A percentile compares a stretch with the other conserved stretches of the same genome.
Conservation (phyloP, 2,113 vertebrate genomes). For the Neogale vison region DNA sequence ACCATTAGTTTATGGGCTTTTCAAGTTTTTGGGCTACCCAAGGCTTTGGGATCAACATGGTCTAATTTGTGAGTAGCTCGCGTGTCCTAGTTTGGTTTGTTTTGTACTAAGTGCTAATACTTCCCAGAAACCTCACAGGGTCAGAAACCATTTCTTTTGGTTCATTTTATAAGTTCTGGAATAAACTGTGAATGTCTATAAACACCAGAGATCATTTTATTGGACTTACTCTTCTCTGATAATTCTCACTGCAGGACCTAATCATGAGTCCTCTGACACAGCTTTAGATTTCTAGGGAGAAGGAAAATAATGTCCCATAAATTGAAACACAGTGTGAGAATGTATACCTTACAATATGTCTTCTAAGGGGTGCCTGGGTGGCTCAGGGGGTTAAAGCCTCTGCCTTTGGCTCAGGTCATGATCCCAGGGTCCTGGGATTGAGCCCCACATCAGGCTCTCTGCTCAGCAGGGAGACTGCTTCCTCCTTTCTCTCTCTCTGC, state of each 20-base stretch:
- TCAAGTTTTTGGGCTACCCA: neutral
- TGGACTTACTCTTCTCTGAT: neutral
- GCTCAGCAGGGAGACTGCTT: no score
- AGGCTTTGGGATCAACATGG: neutral
- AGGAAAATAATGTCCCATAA: constrained; percentile 8
- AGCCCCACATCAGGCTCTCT: no score
- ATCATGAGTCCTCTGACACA: neutral
- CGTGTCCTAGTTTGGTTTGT: neutral
- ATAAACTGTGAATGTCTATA: constrained; percentile 61
- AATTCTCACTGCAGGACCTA: neutral
- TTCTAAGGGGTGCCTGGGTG: neutral
- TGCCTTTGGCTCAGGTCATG: no score
- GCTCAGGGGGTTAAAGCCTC: no score
- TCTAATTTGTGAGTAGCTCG: neutral
- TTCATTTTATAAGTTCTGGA: constrained; percentile 55
- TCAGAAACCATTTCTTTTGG: neutral
- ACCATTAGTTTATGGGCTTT: neutral
- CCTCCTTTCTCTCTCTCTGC: no score
- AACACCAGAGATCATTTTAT: constrained; percentile 40
- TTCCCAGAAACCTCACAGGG: constrained; percentile 46
- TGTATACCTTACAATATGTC: neutral
- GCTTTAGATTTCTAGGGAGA: neutral
- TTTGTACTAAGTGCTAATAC: neutral
- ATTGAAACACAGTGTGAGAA: neutral
- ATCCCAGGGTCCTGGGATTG: no score